These are phyloP conservation scores for Notocelia uddmanniana DNA, from an alignment of 2,888 invertebrate species.

Conservation along the genomic window DNA sequence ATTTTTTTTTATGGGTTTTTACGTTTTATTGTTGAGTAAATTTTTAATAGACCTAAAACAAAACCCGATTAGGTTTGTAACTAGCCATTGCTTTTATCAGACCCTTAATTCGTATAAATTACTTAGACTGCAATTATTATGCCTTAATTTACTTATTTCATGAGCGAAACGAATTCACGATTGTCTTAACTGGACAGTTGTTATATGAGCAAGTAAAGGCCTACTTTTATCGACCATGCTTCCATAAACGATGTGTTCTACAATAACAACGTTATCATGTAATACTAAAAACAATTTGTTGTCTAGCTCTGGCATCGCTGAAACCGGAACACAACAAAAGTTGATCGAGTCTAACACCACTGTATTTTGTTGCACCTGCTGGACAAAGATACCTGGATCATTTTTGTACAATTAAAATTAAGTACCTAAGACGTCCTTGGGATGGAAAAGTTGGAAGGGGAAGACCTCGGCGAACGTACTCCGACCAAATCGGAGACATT, in stretches of 20 bases:
- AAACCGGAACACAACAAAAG: not conserved
- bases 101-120: not conserved
- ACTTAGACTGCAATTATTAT: no score
- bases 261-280: slow-evolving; percentile 58
- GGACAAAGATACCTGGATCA: no score
- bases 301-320: not conserved
- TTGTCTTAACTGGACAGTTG: slow-evolving; percentile 15
- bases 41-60: no score
- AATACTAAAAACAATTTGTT: not conserved
- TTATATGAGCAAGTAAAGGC: slow-evolving; percentile 18
- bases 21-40: no score
- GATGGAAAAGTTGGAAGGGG: no score
- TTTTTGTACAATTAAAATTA: no score
- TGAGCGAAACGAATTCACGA: slow-evolving; percentile 2
- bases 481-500: no score
- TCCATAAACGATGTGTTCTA: slow-evolving; percentile 63
- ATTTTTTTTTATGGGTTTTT: no score
- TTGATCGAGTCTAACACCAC: slow-evolving; percentile 13
- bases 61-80: no score
- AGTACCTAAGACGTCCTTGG: no score
- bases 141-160: not conserved
- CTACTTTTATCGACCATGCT: slow-evolving; percentile 47
- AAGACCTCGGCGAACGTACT: no score
- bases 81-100: not conserved
- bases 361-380: no score